Evolutionary conservation across 2,113 vertebrate genomes (phyloP).

Genomic region (Lepus timidus): DNA sequence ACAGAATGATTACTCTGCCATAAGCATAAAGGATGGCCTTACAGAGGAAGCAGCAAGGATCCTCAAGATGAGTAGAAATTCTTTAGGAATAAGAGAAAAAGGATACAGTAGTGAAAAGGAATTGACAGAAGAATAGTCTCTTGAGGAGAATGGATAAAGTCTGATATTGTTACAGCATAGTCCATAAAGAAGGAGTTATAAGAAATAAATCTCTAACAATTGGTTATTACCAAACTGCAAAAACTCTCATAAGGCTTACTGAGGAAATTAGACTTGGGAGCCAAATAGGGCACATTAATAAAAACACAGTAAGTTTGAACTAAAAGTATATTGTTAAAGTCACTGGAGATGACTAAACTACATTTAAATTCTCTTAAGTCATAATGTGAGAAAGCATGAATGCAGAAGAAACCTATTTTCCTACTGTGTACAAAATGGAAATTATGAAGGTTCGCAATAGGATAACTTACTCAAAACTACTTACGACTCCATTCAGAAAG

Average conservation of each 20-base stretch:
- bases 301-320: slow-evolving; percentile 45
- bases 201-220: slow-evolving; percentile 46
- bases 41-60: not conserved
- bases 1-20: not conserved
- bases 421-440: slow-evolving; percentile 55
- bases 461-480: slow-evolving; percentile 31
- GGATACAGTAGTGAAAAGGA: not conserved
- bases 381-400: not conserved
- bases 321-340: slow-evolving; percentile 49
- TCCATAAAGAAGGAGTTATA: not conserved
- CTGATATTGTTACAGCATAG: not conserved
- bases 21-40: not conserved
- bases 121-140: not conserved
- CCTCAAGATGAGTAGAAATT: not conserved
- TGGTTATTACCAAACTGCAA: not conserved
- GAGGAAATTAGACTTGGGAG: slow-evolving; percentile 40
- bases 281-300: not conserved
- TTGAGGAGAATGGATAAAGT: not conserved
- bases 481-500: slow-evolving; percentile 12
- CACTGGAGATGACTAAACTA: slow-evolving; percentile 43
- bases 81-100: slow-evolving; percentile 1
- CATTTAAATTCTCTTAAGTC: slow-evolving; percentile 62
- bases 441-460: not conserved
- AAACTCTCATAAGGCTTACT: slow-evolving; percentile 28
- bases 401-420: slow-evolving; percentile 31